These are phyloP conservation scores for Castor canadensis DNA, from an alignment of 2,113 vertebrate genomes.

Conservation along the genomic window DNA sequence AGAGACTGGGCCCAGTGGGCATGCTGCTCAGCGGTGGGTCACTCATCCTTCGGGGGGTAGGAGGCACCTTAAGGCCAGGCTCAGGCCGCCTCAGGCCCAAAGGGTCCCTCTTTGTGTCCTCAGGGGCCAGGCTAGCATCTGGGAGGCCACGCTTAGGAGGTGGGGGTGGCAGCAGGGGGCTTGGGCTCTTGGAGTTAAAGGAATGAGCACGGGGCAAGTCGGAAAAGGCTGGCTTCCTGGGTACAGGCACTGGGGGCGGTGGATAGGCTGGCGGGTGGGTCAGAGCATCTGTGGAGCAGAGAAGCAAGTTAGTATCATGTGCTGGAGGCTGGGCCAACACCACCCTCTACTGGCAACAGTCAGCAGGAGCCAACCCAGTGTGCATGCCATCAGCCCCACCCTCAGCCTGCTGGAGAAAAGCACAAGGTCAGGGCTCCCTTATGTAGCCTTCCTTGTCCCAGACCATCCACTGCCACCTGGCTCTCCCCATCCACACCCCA, in stretches of 20 bases:
- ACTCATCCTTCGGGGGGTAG: constrained; percentile 57
- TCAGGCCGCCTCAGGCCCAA: constrained; percentile 62
- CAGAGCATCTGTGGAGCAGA: constrained; percentile 75
- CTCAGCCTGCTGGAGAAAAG: rapidly evolving
- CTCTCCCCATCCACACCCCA: background rate
- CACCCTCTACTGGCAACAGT: background rate
- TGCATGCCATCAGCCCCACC: background rate
- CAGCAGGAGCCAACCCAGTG: rapidly evolving
- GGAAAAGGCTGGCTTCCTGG: constrained; percentile 70
- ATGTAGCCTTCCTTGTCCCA: background rate
- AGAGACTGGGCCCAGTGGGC: constrained; percentile 61
- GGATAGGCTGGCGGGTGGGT: constrained; percentile 92
- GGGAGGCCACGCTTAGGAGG: constrained; percentile 80
- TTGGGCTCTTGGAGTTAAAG: constrained; percentile 73
- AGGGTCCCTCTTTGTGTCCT: constrained; percentile 77
- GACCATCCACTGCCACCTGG: no score
- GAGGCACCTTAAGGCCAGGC: background rate
- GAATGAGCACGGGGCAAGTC: constrained; percentile 76
- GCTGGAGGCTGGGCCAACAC: background rate
- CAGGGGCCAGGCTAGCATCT: background rate
- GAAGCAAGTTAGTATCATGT: no score
- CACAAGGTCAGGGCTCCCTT: rapidly evolving
- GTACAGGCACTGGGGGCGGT: constrained; percentile 89
- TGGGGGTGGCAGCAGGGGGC: constrained; percentile 77
- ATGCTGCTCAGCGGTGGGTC: constrained; percentile 54